Conservation (phyloP, 2,113 vertebrate species). For the Equus przewalskii region DNA sequence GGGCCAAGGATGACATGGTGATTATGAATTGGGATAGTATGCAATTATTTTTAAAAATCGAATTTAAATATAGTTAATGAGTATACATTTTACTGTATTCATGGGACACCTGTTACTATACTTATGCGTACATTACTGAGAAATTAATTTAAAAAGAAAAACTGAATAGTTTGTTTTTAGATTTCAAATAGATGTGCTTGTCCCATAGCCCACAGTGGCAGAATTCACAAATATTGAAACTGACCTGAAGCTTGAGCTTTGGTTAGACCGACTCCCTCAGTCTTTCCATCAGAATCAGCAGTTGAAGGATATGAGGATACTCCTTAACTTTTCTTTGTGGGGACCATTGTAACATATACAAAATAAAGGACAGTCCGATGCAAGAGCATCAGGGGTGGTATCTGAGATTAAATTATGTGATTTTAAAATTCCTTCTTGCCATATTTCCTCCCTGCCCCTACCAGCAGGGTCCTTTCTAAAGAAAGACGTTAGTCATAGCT, state of each 20-base stretch:
- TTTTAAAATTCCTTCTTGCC: neutral
- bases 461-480: neutral
- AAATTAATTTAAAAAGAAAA: constrained; percentile 52
- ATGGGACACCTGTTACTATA: constrained; percentile 46
- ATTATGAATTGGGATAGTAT: neutral
- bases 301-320: neutral
- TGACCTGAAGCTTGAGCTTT: neutral
- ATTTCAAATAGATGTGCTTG: neutral
- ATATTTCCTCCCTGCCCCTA: neutral
- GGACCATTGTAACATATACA: neutral
- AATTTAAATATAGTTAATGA: constrained; percentile 54
- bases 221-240: too few relatives aligned
- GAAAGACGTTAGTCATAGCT: neutral
- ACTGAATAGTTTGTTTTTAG: constrained; percentile 37
- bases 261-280: neutral
- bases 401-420: neutral
- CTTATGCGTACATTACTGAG: neutral
- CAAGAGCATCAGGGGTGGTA: neutral
- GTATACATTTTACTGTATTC: constrained; percentile 16
- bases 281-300: too few relatives aligned
- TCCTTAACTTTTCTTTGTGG: neutral
- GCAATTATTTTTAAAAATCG: neutral
- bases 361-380: neutral
- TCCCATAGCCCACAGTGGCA: too few relatives aligned
- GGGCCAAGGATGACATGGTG: neutral